Conservation (phyloP, 2,888 invertebrate genomes). For the Formica aserva region DNA sequence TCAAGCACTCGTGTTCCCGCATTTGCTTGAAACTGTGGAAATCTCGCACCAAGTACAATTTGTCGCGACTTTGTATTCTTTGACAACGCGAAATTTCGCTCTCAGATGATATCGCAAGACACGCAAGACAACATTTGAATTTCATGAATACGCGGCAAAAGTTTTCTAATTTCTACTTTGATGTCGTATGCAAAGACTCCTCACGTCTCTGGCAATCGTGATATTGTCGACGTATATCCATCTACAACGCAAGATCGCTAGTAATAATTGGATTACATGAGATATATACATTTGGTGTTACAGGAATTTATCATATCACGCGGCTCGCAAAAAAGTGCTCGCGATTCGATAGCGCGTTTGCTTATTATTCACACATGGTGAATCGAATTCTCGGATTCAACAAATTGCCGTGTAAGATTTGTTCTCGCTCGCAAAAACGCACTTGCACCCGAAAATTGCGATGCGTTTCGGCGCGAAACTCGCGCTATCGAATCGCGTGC, state of each 20-base stretch:
- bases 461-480: background rate
- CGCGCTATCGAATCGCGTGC: background rate
- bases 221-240: background rate
- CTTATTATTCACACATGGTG: background rate
- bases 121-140: constrained; percentile 27
- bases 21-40: constrained; percentile 32
- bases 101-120: background rate
- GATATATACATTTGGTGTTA: background rate
- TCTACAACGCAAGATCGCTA: background rate
- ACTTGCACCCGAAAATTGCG: background rate
- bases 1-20: background rate
- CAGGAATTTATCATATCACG: too few relatives aligned
- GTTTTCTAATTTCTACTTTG: constrained; percentile 34
- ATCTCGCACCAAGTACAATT: constrained; percentile 4
- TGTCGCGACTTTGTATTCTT: constrained; percentile 33
- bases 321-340: too few relatives aligned
- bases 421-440: background rate
- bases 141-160: constrained; percentile 39
- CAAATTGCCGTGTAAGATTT: background rate
- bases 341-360: background rate
- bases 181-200: background rate
- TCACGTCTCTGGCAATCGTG: background rate
- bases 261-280: constrained; percentile 4
- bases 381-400: background rate
- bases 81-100: constrained; percentile 1